Evolutionary conservation across 2,797 vertebrate species (phyloP), one percentile per base, ranked within the genome.

Genomic region (Tinamus major): DNA sequence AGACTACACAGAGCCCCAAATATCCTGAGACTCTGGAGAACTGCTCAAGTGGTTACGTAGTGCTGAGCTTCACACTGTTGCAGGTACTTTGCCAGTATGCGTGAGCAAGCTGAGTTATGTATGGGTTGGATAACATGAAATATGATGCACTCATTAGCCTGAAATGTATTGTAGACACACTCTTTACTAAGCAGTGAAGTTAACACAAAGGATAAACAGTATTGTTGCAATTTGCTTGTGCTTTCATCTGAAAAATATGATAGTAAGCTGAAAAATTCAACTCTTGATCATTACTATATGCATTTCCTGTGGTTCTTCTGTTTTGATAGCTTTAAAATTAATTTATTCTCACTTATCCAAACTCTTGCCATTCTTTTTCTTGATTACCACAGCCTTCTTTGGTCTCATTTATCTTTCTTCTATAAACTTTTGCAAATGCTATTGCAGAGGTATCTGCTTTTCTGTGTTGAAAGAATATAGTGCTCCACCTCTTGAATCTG

Each of bases 401-500:
- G 86, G 75, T 41, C 53, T 44, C 83, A 44, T 44, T 82, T 91
- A 20, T 89, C 37, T 56, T 87, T 69, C 10, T 44, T 94, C 15
- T 83, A 70, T 88, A 56, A 59, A 26, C 84, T 91, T 92, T 56
- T 79, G n/a, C 79, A 71, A 70, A 86, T 67, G 10, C 63, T 79
- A 14, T 44, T 93, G 48, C 59, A 81, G 46, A 70, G 88, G 56
- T 59, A 29, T 69, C 74, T 69, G 80, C 58, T 77, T 87, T 55
- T 79, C 3, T 65, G 7, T 18, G 9, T 72, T 68, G 48, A 78
- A 61, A 85, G 56, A 85, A 82, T 55, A 29, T 75, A 84, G 70
- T 86, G 24, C 39, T 44, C 17, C 33, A 24, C 39, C 87, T 59
- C 71, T 87, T 72, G 61, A 80, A 56, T 58, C 58, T 71, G 8